phyloP scores from a whole-genome alignment of 2,113 vertebrate species.

The Neopipo cinnamomea region DNA sequence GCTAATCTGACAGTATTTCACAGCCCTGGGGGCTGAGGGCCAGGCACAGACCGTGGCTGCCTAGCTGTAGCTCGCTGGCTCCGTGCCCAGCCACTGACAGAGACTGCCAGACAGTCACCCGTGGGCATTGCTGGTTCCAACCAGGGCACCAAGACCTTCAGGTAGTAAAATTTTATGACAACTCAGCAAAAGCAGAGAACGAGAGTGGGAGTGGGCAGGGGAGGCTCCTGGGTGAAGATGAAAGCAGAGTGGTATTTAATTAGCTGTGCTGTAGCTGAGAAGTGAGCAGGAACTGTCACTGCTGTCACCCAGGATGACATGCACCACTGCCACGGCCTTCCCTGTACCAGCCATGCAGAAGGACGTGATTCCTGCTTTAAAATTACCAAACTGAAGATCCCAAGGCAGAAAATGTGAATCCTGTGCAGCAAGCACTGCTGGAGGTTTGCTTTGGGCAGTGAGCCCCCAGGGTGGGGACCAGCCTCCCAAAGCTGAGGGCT shows the following conservation, averaged over 20 bases:
- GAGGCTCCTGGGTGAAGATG: neutral
- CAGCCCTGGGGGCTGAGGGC: neutral
- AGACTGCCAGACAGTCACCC: neutral
- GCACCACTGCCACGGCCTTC: neutral
- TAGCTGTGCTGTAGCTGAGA: neutral
- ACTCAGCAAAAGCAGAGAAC: neutral
- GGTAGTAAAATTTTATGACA: neutral
- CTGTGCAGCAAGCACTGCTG: accelerated
- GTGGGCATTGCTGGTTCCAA: neutral
- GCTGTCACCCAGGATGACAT: neutral
- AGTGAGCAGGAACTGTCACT: accelerated
- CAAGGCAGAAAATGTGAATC: neutral
- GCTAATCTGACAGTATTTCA: neutral
- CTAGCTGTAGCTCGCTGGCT: accelerated
- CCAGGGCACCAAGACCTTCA: neutral
- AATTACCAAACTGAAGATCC: neutral
- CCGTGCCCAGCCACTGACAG: accelerated
- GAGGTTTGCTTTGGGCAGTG: neutral
- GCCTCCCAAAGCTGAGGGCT: neutral
- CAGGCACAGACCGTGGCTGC: neutral
- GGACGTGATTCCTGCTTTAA: neutral
- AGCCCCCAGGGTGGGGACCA: neutral
- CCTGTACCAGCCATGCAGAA: neutral
- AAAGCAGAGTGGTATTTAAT: neutral
- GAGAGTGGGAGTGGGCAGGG: neutral